Evolutionary conservation across 64 coral and sea anemone species (phyloP), one percentile per base, ranked within the genome.

Genomic region (Exaiptasia diaphana): DNA sequence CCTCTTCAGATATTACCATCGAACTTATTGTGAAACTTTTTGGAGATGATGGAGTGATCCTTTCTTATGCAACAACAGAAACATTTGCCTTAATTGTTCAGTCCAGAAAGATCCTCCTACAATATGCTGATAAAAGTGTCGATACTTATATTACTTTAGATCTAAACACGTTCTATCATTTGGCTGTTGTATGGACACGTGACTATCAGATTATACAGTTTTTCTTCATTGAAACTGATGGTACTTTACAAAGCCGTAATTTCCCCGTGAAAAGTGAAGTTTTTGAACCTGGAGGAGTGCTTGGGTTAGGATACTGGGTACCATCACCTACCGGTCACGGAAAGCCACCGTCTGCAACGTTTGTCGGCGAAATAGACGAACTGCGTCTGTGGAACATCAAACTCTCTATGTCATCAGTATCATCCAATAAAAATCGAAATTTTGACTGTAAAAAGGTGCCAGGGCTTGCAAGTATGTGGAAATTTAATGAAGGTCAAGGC

Each of bases 331-430:
- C 37, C 22, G 62, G 76, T 22, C 61, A 48, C 13, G 61, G 59
- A 46, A 72, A 62, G 7, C 64, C 71, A 5, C 77, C 79, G 4
- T 31, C 59, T 21, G 71, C 78, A 53, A 73, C 77, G 18, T 97
- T 91, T 60, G 32, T 91, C 3, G 93, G 93, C 14, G 78, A 97
- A 64, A 86, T 97, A 24, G 93, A 97, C 26, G 93, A 97, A 38
- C 60, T 97, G 18, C 73, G 93, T 56, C 87, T 97, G 29, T 97
- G 93, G 93, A 97, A 97, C 52, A 68, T 55, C 38, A 93, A 93
- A 32, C 62, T 87, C 12, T 76, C 86, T 20, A 58, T 78, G 5
- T 50, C 68, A 27, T 40, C 70, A 11, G 79, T 93, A 36, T 88
- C 90, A 15, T 56, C 57, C 17, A 93, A 87, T 60, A 87, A 60